phyloP scores from a whole-genome alignment of 1,140 invertebrate species.

The Tetramorium alpestre region DNA sequence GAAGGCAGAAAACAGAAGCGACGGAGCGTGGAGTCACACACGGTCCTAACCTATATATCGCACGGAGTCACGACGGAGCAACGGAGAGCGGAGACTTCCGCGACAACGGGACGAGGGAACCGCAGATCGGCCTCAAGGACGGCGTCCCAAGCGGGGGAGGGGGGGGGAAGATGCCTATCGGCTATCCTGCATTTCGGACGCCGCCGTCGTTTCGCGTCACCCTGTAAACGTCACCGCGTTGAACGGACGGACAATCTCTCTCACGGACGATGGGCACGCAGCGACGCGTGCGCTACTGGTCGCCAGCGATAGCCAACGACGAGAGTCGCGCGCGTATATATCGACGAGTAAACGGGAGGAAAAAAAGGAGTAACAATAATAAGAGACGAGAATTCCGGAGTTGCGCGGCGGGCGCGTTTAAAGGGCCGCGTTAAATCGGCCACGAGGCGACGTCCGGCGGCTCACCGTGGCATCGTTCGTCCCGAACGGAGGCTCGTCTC shows the following conservation, averaged over 20 bases:
- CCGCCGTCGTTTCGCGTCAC: not conserved
- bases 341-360: not conserved
- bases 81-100: not conserved
- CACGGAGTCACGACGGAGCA: not conserved
- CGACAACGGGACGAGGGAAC: not conserved
- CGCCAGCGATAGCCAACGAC: too few species aligned
- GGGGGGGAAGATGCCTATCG: not conserved
- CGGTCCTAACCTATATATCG: constrained; percentile 59
- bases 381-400: not conserved
- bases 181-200: not conserved
- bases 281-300: constrained; percentile 21
- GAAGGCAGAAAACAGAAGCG: too few species aligned
- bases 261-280: not conserved
- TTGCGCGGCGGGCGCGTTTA: constrained; percentile 4
- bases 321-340: not conserved
- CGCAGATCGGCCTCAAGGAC: not conserved
- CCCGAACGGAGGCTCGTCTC: not conserved
- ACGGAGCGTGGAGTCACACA: not conserved
- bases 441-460: not conserved
- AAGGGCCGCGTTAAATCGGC: constrained; percentile 39
- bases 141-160: not conserved
- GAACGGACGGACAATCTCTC: not conserved
- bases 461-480: constrained; percentile 68
- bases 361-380: not conserved
- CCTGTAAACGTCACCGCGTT: not conserved